These are phyloP conservation scores for Macheiramphus alcinus DNA, from an alignment of 2,113 vertebrate genomes.

Conservation along the genomic window DNA sequence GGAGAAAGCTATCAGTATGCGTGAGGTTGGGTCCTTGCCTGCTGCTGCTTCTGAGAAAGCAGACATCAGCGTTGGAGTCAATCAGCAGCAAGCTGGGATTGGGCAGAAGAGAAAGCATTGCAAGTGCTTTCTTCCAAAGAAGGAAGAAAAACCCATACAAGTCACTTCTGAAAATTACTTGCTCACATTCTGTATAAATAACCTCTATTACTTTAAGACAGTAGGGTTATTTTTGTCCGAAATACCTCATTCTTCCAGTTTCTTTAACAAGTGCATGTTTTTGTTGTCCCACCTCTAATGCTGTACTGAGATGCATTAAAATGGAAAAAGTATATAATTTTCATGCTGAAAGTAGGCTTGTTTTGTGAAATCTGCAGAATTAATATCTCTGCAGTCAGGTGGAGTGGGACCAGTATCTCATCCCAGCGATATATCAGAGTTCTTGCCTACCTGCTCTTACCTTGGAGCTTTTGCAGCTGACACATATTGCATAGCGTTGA, in stretches of 20 bases:
- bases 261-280: neutral
- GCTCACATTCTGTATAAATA: neutral
- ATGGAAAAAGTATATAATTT: neutral
- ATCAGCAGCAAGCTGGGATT: neutral
- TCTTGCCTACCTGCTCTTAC: neutral
- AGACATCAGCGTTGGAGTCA: neutral
- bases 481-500: rapidly evolving
- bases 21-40: neutral
- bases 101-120: neutral
- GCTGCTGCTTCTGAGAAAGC: neutral
- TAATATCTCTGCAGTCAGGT: neutral
- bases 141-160: neutral
- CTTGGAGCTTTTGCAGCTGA: neutral
- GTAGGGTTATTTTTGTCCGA: neutral
- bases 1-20: neutral
- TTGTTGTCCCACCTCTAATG: neutral
- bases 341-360: neutral
- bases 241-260: neutral
- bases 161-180: neutral
- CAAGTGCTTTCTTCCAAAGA: neutral
- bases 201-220: neutral
- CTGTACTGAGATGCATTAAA: neutral
- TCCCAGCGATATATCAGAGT: neutral
- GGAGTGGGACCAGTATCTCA: neutral
- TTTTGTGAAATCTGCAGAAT: neutral